Conservation (phyloP, 2,113 vertebrate species). For the Nibea albiflora region DNA sequence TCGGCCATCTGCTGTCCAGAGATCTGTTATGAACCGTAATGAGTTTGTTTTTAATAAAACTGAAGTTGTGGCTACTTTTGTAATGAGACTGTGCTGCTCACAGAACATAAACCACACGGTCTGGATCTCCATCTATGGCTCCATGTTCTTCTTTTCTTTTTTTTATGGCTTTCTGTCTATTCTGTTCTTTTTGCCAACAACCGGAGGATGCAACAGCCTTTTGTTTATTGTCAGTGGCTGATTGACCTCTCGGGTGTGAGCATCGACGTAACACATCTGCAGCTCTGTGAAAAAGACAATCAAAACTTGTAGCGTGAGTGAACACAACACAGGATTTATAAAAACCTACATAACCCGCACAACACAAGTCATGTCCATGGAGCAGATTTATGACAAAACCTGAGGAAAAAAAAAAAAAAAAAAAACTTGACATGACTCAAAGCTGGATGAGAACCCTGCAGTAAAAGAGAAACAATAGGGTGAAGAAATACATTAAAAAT, state of each 20-base stretch:
- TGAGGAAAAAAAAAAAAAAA: no score
- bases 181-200: neutral
- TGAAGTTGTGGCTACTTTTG: neutral
- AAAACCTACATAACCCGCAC: neutral
- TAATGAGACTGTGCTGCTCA: neutral
- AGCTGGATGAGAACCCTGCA: neutral
- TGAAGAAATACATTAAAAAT: neutral
- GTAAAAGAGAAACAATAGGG: neutral
- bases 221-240: neutral
- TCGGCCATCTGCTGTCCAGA: neutral
- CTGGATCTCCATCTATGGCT: neutral
- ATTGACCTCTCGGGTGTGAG: neutral
- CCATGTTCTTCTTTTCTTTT: neutral
- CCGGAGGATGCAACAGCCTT: neutral
- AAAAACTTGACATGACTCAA: neutral
- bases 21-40: no score
- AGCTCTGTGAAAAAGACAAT: neutral
- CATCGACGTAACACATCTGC: neutral
- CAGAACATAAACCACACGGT: neutral
- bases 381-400: neutral
- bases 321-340: no score
- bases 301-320: neutral
- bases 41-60: neutral
- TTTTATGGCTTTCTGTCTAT: neutral
- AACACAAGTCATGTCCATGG: neutral